Conservation (phyloP, 2,888 invertebrate species). For the Rhagonycha fulva region DNA sequence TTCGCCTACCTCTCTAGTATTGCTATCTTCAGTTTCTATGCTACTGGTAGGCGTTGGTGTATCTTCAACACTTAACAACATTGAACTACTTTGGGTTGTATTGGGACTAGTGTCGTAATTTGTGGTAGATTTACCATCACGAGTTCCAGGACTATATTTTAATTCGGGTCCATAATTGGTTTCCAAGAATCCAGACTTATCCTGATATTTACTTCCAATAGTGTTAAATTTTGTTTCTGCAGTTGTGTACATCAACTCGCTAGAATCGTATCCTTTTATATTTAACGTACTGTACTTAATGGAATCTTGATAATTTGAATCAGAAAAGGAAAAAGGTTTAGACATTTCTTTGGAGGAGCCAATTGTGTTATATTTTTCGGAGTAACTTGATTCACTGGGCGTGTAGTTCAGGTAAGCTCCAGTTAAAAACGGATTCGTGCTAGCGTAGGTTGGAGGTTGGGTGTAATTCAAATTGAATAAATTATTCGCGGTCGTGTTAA, state of each 20-base stretch:
- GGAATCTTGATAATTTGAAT: slow-evolving; percentile 33
- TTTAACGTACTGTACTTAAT: slow-evolving; percentile 44
- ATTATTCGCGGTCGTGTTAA: slow-evolving; percentile 46
- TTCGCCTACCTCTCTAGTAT: slow-evolving; percentile 59
- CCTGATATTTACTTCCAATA: slow-evolving; percentile 45
- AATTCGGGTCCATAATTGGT: slow-evolving; percentile 44
- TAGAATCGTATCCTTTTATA: slow-evolving; percentile 41
- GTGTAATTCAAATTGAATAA: slow-evolving; percentile 44
- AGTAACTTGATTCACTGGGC: slow-evolving; percentile 41
- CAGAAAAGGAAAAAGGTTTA: slow-evolving; percentile 45
- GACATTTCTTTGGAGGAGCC: slow-evolving; percentile 46
- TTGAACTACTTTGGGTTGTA: slow-evolving; percentile 36
- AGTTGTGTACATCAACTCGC: slow-evolving; percentile 36
- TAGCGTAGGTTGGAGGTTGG: slow-evolving; percentile 54
- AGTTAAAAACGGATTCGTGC: slow-evolving; percentile 66
- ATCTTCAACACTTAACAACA: slow-evolving; percentile 53
- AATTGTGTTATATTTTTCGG: slow-evolving; percentile 52
- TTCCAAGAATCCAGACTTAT: slow-evolving; percentile 46
- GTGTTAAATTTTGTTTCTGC: slow-evolving; percentile 43
- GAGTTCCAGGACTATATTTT: slow-evolving; percentile 44
- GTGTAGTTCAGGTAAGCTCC: slow-evolving; percentile 54
- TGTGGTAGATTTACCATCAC: slow-evolving; percentile 34
- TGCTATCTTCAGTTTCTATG: slow-evolving; percentile 63
- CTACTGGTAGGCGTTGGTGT: slow-evolving; percentile 63
- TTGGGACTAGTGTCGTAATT: slow-evolving; percentile 45